Evolutionary conservation across 2,888 invertebrate species (phyloP).

Genomic region (Cheilosia urbana): DNA sequence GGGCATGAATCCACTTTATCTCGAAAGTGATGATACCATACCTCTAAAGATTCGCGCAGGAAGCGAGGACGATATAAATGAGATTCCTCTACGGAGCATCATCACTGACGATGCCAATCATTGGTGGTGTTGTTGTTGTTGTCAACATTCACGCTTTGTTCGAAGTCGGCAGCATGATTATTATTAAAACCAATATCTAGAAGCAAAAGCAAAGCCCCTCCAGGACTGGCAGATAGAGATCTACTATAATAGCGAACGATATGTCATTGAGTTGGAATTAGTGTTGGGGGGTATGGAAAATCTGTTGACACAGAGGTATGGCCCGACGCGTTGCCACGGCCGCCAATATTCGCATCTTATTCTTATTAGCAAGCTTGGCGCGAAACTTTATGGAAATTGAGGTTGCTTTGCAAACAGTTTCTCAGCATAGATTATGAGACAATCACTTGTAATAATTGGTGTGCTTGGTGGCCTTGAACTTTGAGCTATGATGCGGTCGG

Average conservation of each 20-base stretch:
- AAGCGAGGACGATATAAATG: constrained; percentile 41
- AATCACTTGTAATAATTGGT: constrained; percentile 44
- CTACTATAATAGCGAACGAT: constrained; percentile 8
- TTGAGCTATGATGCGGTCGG: not conserved
- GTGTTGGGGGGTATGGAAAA: constrained; percentile 60
- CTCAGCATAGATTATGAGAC: constrained; percentile 21
- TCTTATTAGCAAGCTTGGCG: constrained; percentile 1
- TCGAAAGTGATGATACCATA: constrained; percentile 48
- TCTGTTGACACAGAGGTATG: constrained; percentile 51
- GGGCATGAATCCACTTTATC: constrained; percentile 26
- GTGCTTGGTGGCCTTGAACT: constrained; percentile 52
- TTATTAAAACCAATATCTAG: constrained; percentile 21
- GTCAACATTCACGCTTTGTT: constrained; percentile 45
- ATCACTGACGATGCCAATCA: constrained; percentile 6
- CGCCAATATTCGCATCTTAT: not conserved
- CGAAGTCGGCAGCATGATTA: constrained; percentile 41
- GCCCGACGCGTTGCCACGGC: constrained; percentile 8
- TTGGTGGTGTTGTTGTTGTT: constrained; percentile 9
- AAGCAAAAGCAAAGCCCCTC: constrained; percentile 26
- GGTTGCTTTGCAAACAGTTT: not conserved
- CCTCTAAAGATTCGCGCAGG: constrained; percentile 47
- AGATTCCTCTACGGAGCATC: constrained; percentile 43
- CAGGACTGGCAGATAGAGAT: not conserved
- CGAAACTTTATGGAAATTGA: constrained; percentile 49
- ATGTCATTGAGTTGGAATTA: constrained; percentile 39